phyloP scores from a whole-genome alignment of 2,113 vertebrate species.

The Archilochus colubris region DNA sequence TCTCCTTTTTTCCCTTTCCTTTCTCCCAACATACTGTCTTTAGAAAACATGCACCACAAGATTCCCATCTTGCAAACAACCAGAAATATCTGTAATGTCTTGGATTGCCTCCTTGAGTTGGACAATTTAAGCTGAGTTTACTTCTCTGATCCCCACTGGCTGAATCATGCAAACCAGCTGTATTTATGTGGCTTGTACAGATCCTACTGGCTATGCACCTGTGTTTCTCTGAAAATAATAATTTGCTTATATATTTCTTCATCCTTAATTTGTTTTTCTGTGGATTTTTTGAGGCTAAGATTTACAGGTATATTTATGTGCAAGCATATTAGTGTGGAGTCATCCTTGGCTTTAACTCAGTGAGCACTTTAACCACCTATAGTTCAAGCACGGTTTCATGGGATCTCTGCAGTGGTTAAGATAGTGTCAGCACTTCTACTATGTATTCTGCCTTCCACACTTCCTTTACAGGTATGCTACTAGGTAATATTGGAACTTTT shows the following conservation, averaged over 20 bases:
- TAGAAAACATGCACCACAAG: not conserved
- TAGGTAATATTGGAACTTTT: not conserved
- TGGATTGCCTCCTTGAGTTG: not conserved
- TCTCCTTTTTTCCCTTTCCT: not conserved
- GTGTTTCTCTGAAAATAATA: not conserved
- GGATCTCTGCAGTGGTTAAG: not conserved
- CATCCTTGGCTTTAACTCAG: not conserved
- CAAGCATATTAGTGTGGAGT: not conserved
- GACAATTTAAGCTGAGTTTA: not conserved
- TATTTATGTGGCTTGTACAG: not conserved
- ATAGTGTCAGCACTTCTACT: not conserved
- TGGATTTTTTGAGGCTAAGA: not conserved
- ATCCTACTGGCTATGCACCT: accelerated
- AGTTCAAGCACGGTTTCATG: not conserved
- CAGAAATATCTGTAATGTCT: not conserved
- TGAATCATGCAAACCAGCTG: not conserved
- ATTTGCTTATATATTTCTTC: not conserved
- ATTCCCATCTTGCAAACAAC: not conserved
- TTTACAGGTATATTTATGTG: not conserved
- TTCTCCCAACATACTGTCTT: not conserved
- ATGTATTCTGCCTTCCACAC: not conserved
- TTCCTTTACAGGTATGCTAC: not conserved
- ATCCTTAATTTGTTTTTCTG: not conserved
- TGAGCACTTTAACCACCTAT: accelerated
- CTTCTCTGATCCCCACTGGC: not conserved